These are phyloP conservation scores for Germaria angustata DNA, from an alignment of 2,888 invertebrate genomes.

Conservation along the genomic window DNA sequence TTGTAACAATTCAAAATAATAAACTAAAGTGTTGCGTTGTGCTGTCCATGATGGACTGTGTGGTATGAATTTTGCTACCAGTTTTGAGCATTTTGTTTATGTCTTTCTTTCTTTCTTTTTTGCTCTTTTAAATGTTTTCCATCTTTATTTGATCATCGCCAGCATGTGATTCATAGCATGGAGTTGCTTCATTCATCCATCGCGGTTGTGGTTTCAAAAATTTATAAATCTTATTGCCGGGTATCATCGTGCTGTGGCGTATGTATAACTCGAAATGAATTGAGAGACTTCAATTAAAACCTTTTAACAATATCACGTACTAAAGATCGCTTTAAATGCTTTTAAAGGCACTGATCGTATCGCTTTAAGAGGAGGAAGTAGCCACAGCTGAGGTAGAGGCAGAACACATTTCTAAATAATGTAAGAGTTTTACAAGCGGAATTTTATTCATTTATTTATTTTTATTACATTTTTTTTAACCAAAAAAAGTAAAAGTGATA, in stretches of 20 bases:
- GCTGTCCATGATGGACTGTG: not conserved
- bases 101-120: not conserved
- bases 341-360: slow-evolving; percentile 58
- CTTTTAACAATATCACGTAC: slow-evolving; percentile 79
- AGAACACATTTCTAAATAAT: not conserved
- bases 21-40: not conserved
- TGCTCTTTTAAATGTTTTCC: slow-evolving; percentile 3
- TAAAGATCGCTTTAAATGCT: slow-evolving; percentile 71
- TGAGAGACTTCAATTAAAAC: slow-evolving; percentile 77
- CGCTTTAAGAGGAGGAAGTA: slow-evolving; percentile 14
- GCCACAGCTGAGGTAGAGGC: not conserved
- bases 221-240: not conserved
- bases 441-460: too few species aligned
- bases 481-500: slow-evolving; percentile 2
- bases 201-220: not conserved
- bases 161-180: slow-evolving; percentile 38
- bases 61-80: slow-evolving; percentile 56
- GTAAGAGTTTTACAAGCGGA: not conserved
- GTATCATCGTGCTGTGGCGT: not conserved
- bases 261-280: slow-evolving; percentile 49
- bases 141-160: slow-evolving; percentile 45
- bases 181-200: slow-evolving; percentile 39
- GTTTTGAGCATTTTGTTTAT: slow-evolving; percentile 61
- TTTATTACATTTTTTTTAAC: not conserved
- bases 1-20: slow-evolving; percentile 3